Evolutionary conservation across 2,888 invertebrate genomes (phyloP), one percentile per base, ranked within the genome.

Genomic region (Drosophila neotestacea): DNA sequence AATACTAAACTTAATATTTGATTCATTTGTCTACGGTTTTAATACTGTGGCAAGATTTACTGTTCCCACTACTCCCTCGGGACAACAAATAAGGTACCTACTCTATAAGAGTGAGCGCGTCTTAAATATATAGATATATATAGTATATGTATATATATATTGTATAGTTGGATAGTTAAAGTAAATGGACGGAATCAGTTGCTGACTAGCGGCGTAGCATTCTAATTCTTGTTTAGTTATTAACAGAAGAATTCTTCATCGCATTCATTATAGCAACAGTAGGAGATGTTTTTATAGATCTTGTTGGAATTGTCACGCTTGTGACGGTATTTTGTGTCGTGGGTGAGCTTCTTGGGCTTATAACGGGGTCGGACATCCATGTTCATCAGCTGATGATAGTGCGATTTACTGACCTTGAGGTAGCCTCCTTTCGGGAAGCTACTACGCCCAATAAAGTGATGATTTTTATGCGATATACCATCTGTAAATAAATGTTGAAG

Each of bases 211-310:
- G 32, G 6, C 32, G 6, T 32, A 32, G 73, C 64, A 52, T 4
- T 30, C 28, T 11, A 36, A 39, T 22, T 11, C n/a, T 7, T 44
- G 10, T 2, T 38, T 2, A 1, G 4, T 1, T 13, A 6, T 77
- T 73, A 90, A 65, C 92, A 92, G 67, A 92, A 92, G 83, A 92
- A 92, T 27, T 91, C 91, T 51, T 91, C 90, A 27, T 91, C 85
- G 77, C 92, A 92, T 30, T 77, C 67, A 66, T 91, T 81, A 54
- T 64, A 88, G 65, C 92, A 92, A 41, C 92, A 92, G 55, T 92
- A 92, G 7, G 90, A 88, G 11, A 92, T 86, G 48, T 89, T 85
- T 61, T 89, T 86, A 56, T 80, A 81, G 11, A 69, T 69, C n/a
- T 67, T 73, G 48, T 64, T 60, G 13, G 85, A 71, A 11, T 81